Evolutionary conservation across 1,140 invertebrate genomes (phyloP).

Genomic region (Potamilus streckersoni): DNA sequence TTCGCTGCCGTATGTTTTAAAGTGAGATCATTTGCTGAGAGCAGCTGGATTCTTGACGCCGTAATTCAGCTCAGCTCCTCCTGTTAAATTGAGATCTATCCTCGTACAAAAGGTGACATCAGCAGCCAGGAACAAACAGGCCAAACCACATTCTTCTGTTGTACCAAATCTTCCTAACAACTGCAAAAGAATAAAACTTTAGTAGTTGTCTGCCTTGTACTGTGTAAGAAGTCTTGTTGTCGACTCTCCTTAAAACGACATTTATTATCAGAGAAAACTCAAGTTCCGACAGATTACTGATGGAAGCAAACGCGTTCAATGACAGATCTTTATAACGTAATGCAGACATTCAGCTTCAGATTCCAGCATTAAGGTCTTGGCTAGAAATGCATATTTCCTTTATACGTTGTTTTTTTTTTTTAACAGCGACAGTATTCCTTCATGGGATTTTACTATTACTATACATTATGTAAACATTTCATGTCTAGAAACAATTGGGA

Average conservation of each 20-base stretch:
- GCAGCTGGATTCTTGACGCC: slow-evolving; percentile 53
- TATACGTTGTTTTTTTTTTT: too few species aligned
- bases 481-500: too few species aligned
- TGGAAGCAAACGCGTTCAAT: not conserved
- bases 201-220: not conserved
- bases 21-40: too few species aligned
- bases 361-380: too few species aligned
- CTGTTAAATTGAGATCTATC: slow-evolving; percentile 61
- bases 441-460: too few species aligned
- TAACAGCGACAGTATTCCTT: too few species aligned
- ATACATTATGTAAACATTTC: too few species aligned
- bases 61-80: slow-evolving; percentile 66
- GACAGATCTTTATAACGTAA: not conserved
- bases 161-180: slow-evolving; percentile 63
- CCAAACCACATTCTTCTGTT: slow-evolving; percentile 56
- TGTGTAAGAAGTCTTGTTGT: not conserved
- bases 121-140: slow-evolving; percentile 63
- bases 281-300: not conserved
- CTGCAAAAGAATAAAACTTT: slow-evolving; percentile 38
- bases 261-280: not conserved
- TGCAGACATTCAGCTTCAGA: not conserved
- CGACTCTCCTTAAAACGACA: not conserved
- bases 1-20: too few species aligned
- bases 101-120: slow-evolving; percentile 67
- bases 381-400: too few species aligned